These are phyloP conservation scores for Emydoidea blandingii DNA, from an alignment of 2,797 vertebrate genomes.

Conservation along the genomic window DNA sequence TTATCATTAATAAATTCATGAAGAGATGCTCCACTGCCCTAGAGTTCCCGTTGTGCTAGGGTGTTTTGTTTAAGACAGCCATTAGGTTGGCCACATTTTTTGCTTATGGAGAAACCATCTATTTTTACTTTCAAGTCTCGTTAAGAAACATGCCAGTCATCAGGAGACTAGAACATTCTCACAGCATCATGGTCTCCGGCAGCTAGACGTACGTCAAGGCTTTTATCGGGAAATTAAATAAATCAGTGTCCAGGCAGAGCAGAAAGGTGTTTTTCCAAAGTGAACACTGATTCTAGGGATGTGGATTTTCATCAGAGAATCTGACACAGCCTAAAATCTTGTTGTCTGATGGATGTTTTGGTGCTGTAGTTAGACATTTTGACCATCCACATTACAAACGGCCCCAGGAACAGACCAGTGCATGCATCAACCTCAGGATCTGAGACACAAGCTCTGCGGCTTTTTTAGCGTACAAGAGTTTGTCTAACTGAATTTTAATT, in stretches of 20 bases:
- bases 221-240: slow-evolving; percentile 58
- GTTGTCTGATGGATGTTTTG: not conserved
- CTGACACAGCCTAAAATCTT: not conserved
- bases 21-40: not conserved
- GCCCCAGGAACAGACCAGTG: not conserved
- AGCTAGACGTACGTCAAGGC: slow-evolving; percentile 71
- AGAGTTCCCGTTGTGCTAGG: not conserved
- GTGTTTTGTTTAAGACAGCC: slow-evolving; percentile 8
- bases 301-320: not conserved
- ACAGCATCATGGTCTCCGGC: slow-evolving; percentile 39
- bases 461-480: not conserved
- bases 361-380: not conserved
- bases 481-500: not conserved
- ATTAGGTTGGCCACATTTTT: not conserved
- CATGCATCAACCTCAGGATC: not conserved
- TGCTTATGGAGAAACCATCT: not conserved
- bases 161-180: not conserved
- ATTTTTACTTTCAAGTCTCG: not conserved
- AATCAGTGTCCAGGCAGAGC: slow-evolving; percentile 57
- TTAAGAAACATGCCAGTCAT: not conserved
- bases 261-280: slow-evolving; percentile 16
- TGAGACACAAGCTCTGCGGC: not conserved
- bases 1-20: not conserved
- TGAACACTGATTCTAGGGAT: slow-evolving; percentile 21
- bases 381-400: not conserved